Percentiles rank a stretch among this genome's conserved stretches.
Conservation (phyloP, 2,888 invertebrate species). For the Catocala fraxini region DNA sequence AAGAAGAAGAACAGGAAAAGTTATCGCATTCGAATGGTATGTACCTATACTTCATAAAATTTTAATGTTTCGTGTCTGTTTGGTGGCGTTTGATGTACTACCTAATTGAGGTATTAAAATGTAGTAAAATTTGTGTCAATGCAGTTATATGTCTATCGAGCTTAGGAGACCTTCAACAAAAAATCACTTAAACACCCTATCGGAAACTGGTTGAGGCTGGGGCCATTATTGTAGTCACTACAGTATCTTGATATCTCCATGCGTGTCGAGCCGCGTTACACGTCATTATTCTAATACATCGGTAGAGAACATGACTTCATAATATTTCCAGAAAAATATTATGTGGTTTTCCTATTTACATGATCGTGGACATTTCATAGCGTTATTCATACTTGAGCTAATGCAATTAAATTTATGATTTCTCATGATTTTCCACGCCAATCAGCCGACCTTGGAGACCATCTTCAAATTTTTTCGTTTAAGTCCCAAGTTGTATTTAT, state of each 20-base stretch:
- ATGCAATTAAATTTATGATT: not conserved
- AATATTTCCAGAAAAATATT: slow-evolving; percentile 13
- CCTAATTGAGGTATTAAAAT: no score
- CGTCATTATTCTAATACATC: slow-evolving; percentile 13
- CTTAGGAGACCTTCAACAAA: slow-evolving; percentile 9
- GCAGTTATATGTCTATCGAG: no score
- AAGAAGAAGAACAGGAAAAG: no score
- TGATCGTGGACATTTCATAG: no score
- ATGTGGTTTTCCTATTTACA: slow-evolving; percentile 1
- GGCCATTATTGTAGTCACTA: slow-evolving; percentile 16
- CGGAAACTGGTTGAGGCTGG: slow-evolving; percentile 13
- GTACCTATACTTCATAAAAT: no score
- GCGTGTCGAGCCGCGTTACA: slow-evolving; percentile 20
- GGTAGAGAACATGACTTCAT: slow-evolving; percentile 8
- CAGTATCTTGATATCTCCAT: slow-evolving; percentile 11
- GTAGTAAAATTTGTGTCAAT: no score
- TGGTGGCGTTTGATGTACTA: no score
- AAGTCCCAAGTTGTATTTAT: slow-evolving; percentile 16
- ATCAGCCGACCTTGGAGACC: slow-evolving; percentile 1
- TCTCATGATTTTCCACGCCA: slow-evolving; percentile 12
- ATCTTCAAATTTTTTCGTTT: slow-evolving; percentile 3
- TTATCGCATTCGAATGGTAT: no score
- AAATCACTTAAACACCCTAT: slow-evolving; percentile 8
- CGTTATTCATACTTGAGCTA: no score
- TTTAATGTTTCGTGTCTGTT: no score